Base-by-base conservation (phyloP, 2,888 invertebrate species). In the Drosophila quasianomalipes region DNA sequence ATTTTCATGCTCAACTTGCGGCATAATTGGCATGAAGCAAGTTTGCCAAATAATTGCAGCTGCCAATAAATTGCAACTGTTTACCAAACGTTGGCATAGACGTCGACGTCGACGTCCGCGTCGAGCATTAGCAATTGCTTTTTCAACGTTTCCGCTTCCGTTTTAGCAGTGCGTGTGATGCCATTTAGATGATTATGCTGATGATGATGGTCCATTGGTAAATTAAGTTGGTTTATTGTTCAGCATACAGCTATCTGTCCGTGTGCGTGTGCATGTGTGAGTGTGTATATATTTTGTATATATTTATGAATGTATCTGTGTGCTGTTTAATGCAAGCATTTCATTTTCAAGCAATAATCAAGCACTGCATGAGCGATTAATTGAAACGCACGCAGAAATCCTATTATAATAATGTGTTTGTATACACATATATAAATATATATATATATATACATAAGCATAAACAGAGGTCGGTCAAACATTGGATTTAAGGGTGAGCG, bases 61-160 rank as follows among this genome's bases (percentile, higher is more conserved):
- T 80, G 74, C 80, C 82, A 87, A 76, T 87, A 79, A 82, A 70
- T 69, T 53, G 74, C 79, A 76, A 84, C 70, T 72, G 78, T 78
- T 75, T 66, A 57, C 60, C n/a, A 14, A n/a, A 33, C 41, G 31
- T 31, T n/a, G 28, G 54, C 57, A 30, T 26, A 22, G 28, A 1
- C 57, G n/a, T 54, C 62, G 10, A 1, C 63, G 60, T 49, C 41
- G 28, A 28, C 68, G 52, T 61, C 39, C 72, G 77, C 85, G 80
- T 89, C 14, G 22, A 26, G 47, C 26, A 47, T 82, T 79, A 88
- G 78, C 90, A 87, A 89, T 82, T 82, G 85, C 82, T 81, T 84
- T 87, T 89, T 82, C 70, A 85, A 59, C 83, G 78, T 64, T 85
- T 85, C 85, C 85, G 85, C 67, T 89, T 85, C 85, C 85, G 89